phyloP scores from a whole-genome alignment of 2,797 vertebrate species.

The Lagodon rhomboides region DNA sequence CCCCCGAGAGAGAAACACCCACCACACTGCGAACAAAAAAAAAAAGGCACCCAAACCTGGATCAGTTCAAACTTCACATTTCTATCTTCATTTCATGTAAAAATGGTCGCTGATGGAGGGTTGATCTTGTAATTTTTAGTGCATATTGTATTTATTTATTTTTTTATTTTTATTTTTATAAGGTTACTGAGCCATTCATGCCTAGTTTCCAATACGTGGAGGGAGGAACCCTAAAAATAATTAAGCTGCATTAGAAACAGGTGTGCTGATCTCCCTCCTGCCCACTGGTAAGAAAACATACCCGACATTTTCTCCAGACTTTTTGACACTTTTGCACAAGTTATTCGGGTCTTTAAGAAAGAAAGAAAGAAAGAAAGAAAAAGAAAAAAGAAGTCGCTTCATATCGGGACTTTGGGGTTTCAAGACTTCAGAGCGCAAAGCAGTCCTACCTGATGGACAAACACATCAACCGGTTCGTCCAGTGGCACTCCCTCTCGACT shows the following conservation, averaged over 20 bases:
- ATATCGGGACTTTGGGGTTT: too few relatives aligned
- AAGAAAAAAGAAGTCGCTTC: too few relatives aligned
- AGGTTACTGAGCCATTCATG: background rate
- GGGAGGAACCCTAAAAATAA: background rate
- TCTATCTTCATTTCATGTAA: background rate
- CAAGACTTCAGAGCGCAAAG: too few relatives aligned
- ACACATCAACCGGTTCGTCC: slow-evolving; percentile 95
- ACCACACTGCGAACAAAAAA: background rate
- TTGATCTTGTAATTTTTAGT: too few relatives aligned
- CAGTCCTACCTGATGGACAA: slow-evolving; percentile 94
- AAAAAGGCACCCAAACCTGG: background rate
- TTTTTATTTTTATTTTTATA: rapidly evolving
- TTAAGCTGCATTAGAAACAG: slow-evolving; percentile 30
- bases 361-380: too few relatives aligned
- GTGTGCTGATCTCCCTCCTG: background rate
- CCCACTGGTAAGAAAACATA: background rate
- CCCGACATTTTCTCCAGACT: background rate
- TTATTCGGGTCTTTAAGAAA: background rate
- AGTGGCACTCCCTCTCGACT: slow-evolving; percentile 90
- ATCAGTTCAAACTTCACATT: background rate
- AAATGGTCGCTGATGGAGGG: background rate
- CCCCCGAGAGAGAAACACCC: slow-evolving; percentile 45
- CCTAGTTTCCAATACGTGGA: background rate
- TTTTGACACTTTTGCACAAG: background rate
- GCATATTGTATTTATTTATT: background rate